phyloP scores from a whole-genome alignment of 1,140 invertebrate genomes.

The Uloborus diversus region DNA sequence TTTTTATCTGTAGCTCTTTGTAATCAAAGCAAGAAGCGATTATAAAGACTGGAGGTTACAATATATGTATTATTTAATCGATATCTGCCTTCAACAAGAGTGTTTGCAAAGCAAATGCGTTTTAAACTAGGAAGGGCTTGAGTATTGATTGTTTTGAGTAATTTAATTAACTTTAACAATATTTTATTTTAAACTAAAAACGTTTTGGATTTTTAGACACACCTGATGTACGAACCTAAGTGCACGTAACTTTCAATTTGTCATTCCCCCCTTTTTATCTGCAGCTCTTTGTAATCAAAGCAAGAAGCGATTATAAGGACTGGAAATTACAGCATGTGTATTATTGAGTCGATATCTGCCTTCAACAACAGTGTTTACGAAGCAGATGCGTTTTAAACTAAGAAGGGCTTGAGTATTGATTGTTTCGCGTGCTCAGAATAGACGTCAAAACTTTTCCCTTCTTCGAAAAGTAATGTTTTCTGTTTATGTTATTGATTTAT shows the following conservation, averaged over 20 bases:
- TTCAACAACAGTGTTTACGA: constrained; percentile 37
- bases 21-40: too few relatives aligned
- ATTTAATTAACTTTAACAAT: too few relatives aligned
- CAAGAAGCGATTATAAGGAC: constrained; percentile 39
- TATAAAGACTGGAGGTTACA: too few relatives aligned
- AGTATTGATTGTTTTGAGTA: too few relatives aligned
- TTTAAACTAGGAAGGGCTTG: too few relatives aligned
- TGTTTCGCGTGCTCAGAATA: constrained; percentile 48
- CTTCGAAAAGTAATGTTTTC: constrained; percentile 54
- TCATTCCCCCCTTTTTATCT: neutral
- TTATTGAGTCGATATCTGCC: constrained; percentile 44
- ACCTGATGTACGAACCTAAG: too few relatives aligned
- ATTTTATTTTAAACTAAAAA: too few relatives aligned
- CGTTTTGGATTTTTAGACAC: too few relatives aligned
- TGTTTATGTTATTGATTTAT: constrained; percentile 56
- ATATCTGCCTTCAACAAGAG: too few relatives aligned
- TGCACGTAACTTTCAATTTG: constrained; percentile 5
- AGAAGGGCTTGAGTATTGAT: constrained; percentile 48
- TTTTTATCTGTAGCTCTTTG: too few relatives aligned
- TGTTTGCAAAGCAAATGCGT: too few relatives aligned
- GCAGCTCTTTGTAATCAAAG: constrained; percentile 19
- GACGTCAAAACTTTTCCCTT: constrained; percentile 50
- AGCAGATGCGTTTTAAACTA: constrained; percentile 41
- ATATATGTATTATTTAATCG: too few relatives aligned
- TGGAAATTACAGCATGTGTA: constrained; percentile 40